These are phyloP conservation scores for Brachyrhaphis roseni DNA, from an alignment of 2,797 vertebrate species.

Conservation along the genomic window DNA sequence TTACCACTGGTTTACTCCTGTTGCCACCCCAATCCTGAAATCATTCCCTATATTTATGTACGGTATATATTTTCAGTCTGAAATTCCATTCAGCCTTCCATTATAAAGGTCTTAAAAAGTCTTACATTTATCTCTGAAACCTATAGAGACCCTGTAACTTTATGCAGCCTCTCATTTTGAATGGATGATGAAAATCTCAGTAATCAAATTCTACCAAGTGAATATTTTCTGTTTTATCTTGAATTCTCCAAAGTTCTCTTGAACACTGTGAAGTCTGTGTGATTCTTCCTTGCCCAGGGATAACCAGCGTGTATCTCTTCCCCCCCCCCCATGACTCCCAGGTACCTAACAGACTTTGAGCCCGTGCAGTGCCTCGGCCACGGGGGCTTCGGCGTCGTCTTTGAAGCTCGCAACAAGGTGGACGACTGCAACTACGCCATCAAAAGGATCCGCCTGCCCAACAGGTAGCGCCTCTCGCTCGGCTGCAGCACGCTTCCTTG, in stretches of 20 bases:
- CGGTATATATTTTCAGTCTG: no score
- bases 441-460: slow-evolving; percentile 97
- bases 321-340: slow-evolving; percentile 47
- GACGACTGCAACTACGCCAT: slow-evolving; percentile 99
- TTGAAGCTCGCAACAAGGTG: slow-evolving; percentile 98
- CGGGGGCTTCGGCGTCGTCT: slow-evolving; percentile 97
- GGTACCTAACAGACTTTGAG: slow-evolving; percentile 97
- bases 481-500: slow-evolving; percentile 4
- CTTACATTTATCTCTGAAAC: no score
- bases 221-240: not conserved
- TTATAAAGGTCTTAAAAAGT: no score
- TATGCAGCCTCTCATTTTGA: not conserved
- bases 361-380: slow-evolving; percentile 96
- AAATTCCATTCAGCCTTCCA: no score
- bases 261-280: not conserved
- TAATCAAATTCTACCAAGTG: not conserved
- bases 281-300: slow-evolving; percentile 19
- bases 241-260: not conserved
- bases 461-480: slow-evolving; percentile 81
- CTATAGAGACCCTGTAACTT: not conserved
- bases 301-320: slow-evolving; percentile 21
- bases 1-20: no score
- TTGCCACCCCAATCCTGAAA: no score
- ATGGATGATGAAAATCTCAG: not conserved
- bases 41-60: no score